Conservation (phyloP, 2,888 invertebrate species). For the Amblyjoppa proteus region DNA sequence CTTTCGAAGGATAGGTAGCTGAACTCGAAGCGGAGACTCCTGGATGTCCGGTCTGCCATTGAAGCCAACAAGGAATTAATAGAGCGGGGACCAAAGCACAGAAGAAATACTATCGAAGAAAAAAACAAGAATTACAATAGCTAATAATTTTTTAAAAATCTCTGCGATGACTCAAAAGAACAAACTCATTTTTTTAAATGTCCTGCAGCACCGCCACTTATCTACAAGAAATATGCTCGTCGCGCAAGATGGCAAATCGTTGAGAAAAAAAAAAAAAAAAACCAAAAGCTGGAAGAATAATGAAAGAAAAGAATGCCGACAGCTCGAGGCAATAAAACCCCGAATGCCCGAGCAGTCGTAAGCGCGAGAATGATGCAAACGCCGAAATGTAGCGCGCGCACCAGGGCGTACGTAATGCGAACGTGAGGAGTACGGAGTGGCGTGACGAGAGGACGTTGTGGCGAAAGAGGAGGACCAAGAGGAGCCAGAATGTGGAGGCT, state of each 20-base stretch:
- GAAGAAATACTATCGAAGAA: background rate
- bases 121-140: background rate
- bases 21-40: background rate
- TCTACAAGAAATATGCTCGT: background rate
- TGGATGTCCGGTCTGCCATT: background rate
- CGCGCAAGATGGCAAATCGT: background rate
- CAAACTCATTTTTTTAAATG: background rate
- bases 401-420: constrained; percentile 67
- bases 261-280: constrained; percentile 22
- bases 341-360: constrained; percentile 44
- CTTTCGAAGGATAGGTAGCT: background rate
- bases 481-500: constrained; percentile 43
- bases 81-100: background rate
- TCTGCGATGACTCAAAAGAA: background rate
- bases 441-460: constrained; percentile 57
- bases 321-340: constrained; percentile 55
- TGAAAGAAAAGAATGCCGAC: constrained; percentile 66
- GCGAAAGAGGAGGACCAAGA: constrained; percentile 27
- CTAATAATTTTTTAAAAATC: too few species aligned
- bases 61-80: background rate
- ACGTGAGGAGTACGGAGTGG: constrained; percentile 61
- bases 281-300: constrained; percentile 36
- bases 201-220: background rate
- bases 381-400: constrained; percentile 61
- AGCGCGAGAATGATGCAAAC: constrained; percentile 63